Base-by-base conservation (phyloP, 2,113 vertebrate species). In the Danionella cerebrum region DNA sequence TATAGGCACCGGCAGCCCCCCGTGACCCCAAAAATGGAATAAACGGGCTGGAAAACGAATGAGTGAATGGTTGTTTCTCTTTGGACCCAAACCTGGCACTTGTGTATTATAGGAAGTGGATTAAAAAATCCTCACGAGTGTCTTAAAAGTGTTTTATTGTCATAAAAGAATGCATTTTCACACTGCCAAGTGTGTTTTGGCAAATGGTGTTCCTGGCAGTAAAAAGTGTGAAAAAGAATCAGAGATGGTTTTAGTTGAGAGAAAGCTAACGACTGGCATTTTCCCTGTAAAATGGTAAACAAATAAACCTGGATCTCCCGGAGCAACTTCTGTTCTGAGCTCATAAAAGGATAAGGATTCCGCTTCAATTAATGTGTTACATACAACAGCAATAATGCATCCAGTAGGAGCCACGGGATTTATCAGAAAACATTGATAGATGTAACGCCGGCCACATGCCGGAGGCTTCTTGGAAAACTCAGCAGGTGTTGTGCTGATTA, bases 111-210 rank as follows among this genome's bases (percentile, higher is more conserved):
- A 84, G 86, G 84, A 86, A 89, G 78, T 79, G 65, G 71, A 78
- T 77, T 77, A 74, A 80, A 77, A 87, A 85, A 83, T 50, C 79
- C 85, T 85, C 86, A 65, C 31, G 82, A 84, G 84, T 73, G 69
- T 84, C 71, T 79, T 86, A 80, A 87, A 87, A 79, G 38, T 54
- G 65, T 78, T 85, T 82, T 87, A 85, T 85, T 80, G 80, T 79
- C 63, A 80, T 79, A 83, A 80, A 78, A 83, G 76, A 78, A 73
- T 68, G 65, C 70, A 55, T 75, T 54, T 78, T 69, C 69, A 70
- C 76, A 39, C 29, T 16, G 42, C 59, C 79, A 14, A 70, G 80
- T 58, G 79, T 76, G 76, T 77, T 80, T 79, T 86, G 84, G 82
- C 84, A 70, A 75, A 58, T 64, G 69, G 48, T 65, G n/a, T 67